Percentiles rank a stretch among this genome's conserved stretches.
Conservation (phyloP, 2,888 invertebrate species). For the Tetragnatha montana region DNA sequence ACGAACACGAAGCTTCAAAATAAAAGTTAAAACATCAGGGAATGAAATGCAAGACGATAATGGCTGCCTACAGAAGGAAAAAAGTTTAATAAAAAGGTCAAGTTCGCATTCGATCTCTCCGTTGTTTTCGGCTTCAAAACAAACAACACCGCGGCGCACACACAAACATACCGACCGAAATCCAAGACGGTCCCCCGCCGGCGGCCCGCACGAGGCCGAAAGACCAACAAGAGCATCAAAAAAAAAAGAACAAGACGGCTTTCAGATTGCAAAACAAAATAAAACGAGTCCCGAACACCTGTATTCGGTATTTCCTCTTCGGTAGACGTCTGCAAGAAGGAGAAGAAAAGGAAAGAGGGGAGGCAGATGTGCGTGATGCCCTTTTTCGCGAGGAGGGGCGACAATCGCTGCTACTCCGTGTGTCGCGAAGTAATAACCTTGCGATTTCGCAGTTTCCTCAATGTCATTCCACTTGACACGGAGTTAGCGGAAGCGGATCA, state of each 20-base stretch:
- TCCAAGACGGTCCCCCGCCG: constrained; percentile 21
- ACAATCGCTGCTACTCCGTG: background rate
- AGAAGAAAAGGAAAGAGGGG: background rate
- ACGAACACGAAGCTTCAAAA: too few relatives aligned
- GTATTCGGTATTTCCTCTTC: constrained; percentile 31
- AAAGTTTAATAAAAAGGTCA: too few relatives aligned
- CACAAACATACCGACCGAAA: background rate
- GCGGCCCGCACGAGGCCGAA: background rate
- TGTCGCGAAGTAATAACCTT: background rate
- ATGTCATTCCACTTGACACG: background rate
- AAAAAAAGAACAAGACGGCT: constrained; percentile 24
- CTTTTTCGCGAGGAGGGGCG: background rate
- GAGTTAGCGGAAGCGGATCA: background rate
- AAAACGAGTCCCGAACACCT: constrained; percentile 41
- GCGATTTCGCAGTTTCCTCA: background rate
- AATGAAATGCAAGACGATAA: too few relatives aligned
- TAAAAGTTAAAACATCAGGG: too few relatives aligned
- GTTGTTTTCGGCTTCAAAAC: too few relatives aligned
- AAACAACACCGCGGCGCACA: background rate
- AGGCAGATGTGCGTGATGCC: constrained; percentile 20
- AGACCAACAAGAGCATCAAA: background rate
- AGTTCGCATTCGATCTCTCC: too few relatives aligned
- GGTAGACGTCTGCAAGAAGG: constrained; percentile 10
- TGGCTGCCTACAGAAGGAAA: too few relatives aligned
- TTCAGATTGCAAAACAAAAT: constrained; percentile 12